A percentile compares a stretch with the other conserved stretches of the same genome.
These are phyloP conservation scores for Teleogryllus occipitalis DNA, from an alignment of 1,140 invertebrate species.

Conservation along the genomic window DNA sequence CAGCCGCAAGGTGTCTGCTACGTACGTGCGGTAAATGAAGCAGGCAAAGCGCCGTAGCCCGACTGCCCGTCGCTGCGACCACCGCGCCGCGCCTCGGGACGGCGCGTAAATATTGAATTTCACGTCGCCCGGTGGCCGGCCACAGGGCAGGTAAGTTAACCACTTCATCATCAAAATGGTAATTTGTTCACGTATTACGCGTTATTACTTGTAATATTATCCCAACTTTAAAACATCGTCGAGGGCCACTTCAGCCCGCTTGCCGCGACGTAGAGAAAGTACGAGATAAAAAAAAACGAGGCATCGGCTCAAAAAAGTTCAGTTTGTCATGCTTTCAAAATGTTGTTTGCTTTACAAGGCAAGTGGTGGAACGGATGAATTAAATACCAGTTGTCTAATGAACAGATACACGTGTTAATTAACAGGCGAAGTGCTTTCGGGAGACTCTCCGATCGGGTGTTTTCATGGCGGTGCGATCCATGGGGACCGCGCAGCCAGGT, in stretches of 20 bases:
- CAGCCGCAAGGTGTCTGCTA: too few relatives aligned
- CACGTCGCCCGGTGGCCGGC: background rate
- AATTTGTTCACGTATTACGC: background rate
- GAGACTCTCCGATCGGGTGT: too few relatives aligned
- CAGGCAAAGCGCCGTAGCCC: too few relatives aligned
- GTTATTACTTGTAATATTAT: background rate
- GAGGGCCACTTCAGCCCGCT: background rate
- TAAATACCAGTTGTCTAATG: conserved; percentile 1
- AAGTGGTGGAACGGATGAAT: background rate
- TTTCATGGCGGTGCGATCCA: too few relatives aligned
- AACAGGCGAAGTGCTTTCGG: background rate
- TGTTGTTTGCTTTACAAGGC: background rate
- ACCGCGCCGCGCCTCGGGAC: background rate
- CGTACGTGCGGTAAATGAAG: too few relatives aligned
- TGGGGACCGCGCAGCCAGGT: too few relatives aligned
- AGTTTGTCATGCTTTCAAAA: conserved; percentile 5
- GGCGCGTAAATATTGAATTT: background rate
- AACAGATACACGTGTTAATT: background rate
- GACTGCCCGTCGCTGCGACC: too few relatives aligned
- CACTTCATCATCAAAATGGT: background rate
- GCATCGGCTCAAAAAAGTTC: background rate
- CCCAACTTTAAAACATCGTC: background rate
- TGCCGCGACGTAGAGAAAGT: background rate
- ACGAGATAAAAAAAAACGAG: background rate
- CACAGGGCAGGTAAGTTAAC: background rate